Conservation (phyloP, 2,888 invertebrate genomes). For the Drosophila longiperda region DNA sequence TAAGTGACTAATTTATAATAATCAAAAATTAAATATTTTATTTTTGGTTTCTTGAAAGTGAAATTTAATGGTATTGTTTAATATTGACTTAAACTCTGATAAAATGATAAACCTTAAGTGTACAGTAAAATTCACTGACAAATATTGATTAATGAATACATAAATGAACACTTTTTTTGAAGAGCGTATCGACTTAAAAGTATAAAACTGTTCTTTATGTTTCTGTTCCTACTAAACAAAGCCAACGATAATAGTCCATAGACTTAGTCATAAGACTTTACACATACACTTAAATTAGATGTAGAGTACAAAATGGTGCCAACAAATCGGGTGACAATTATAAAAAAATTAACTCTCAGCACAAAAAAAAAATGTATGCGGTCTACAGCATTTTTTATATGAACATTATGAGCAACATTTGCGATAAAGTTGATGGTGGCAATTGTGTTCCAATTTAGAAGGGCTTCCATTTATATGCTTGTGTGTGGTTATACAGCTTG, state of each 20-base stretch:
- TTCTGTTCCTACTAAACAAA: background rate
- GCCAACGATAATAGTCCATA: background rate
- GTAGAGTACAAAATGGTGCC: background rate
- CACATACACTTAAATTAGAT: background rate
- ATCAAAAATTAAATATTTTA: background rate
- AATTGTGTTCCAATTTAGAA: conserved; percentile 1
- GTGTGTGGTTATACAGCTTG: background rate
- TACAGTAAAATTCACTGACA: background rate
- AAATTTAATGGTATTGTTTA: conserved; percentile 4
- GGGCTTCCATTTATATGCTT: background rate
- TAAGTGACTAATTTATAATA: background rate
- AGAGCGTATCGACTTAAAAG: background rate
- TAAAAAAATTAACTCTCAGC: background rate
- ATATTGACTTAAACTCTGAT: background rate
- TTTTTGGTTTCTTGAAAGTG: background rate
- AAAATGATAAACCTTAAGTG: background rate
- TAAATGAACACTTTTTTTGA: background rate
- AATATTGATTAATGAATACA: conserved; percentile 22
- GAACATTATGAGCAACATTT: conserved; percentile 40
- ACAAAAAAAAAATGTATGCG: conserved; percentile 3
- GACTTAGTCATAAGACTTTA: background rate
- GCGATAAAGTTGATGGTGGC: conserved; percentile 15
- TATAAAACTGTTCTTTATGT: background rate
- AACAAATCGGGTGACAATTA: background rate
- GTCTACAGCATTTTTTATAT: conserved; percentile 12